These are phyloP conservation scores for Bradypus variegatus DNA, from an alignment of 2,797 vertebrate species.

Conservation along the genomic window DNA sequence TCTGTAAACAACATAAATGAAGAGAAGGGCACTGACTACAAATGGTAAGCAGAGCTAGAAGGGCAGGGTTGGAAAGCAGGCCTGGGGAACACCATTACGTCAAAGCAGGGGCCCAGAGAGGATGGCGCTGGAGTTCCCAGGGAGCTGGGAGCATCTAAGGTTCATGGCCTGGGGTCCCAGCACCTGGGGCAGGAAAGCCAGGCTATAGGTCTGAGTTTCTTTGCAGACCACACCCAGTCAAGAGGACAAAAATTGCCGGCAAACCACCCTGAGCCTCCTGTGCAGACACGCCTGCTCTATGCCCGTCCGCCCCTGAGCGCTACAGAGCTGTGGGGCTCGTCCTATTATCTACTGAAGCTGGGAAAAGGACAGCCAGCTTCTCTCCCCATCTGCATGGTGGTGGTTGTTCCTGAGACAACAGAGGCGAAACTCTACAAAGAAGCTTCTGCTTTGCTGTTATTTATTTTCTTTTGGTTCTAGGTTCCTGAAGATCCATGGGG, in stretches of 20 bases:
- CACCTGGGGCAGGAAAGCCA: neutral
- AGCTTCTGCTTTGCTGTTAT: neutral
- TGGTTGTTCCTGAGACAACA: neutral
- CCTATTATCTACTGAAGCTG: neutral
- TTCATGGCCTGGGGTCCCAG: neutral
- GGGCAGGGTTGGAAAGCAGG: neutral
- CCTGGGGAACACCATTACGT: neutral
- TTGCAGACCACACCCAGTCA: neutral
- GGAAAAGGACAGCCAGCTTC: neutral
- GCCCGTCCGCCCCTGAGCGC: neutral
- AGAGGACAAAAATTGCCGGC: neutral
- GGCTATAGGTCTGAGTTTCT: neutral
- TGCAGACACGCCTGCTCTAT: neutral
- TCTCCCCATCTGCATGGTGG: neutral
- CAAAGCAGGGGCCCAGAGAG: neutral
- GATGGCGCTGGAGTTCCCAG: rapidly evolving
- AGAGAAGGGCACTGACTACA: neutral
- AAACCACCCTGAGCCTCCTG: rapidly evolving
- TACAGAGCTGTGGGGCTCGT: neutral
- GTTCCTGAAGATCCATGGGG: neutral
- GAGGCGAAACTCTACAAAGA: neutral
- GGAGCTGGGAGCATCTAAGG: neutral
- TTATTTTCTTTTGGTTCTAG: neutral
- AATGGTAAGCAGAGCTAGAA: neutral
- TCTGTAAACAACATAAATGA: neutral